Evolutionary conservation across 2,888 invertebrate species (phyloP), one percentile per base, ranked within the genome.

Genomic region (Epiblema foenella): DNA sequence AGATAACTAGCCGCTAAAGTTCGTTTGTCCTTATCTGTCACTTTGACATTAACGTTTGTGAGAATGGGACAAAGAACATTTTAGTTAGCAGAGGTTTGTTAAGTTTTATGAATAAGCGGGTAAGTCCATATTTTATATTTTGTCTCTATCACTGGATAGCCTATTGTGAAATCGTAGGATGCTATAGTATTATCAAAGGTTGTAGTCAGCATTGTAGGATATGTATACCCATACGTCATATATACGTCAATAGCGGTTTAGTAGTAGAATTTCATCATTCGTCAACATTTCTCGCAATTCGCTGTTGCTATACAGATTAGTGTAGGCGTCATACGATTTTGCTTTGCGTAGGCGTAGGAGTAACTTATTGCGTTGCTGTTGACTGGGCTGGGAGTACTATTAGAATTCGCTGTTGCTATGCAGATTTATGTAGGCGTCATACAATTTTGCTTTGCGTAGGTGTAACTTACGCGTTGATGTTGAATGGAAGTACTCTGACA

Each of bases 251-350:
- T 42, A 42, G 15, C 15, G 7, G 7, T 46, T 46, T n/a, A 46
- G 42, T 3, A 3, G 42, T 42, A 39, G 15, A 42, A 42, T 15
- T 15, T 42, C 15, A n/a, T 39, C 15, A 42, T 46, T 46, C 46
- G 7, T 46, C 49, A n/a, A 49, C 29, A 17, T 63, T 15, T 17
- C 37, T 0, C 33, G 11, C 1, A 52, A 18, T 20, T 8, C 15
- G 10, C 1, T 9, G 5, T n/a, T 20, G 64, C 64, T 54, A 24
- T 39, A 39, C 12, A 37, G 11, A 54, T 39, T 64, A 1, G 8
- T n/a, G 64, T 64, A 64, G 64, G 64, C 52, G 64, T 64, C 39
- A 20, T 39, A 52, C 9, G 9, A 18, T 62, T 52, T 51, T 49
- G 4, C 4, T 17, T 51, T 62, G 33, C 37, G 63, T 63, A 18